These are phyloP conservation scores for Phragmatobia fuliginosa DNA, from an alignment of 2,888 invertebrate genomes.

Conservation along the genomic window DNA sequence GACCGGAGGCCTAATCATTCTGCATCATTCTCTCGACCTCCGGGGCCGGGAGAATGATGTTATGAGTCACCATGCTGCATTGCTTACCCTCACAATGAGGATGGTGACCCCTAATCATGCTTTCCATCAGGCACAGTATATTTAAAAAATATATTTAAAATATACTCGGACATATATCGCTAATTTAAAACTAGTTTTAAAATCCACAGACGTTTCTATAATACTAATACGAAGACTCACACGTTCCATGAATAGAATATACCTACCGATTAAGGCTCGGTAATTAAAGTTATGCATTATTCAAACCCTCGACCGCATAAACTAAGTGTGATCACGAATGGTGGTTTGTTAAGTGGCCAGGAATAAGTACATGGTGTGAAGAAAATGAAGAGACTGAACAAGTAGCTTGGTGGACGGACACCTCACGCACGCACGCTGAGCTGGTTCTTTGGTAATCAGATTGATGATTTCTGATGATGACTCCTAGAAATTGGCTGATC, in stretches of 20 bases:
- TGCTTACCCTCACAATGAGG: too few relatives aligned
- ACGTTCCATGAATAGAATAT: constrained; percentile 9
- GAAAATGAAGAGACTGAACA: not conserved
- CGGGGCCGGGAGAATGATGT: too few relatives aligned
- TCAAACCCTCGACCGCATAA: not conserved
- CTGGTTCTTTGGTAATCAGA: too few relatives aligned
- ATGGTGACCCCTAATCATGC: too few relatives aligned
- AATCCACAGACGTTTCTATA: not conserved
- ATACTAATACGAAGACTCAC: not conserved
- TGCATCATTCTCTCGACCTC: too few relatives aligned
- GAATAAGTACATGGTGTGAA: not conserved
- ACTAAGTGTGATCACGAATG: constrained; percentile 6
- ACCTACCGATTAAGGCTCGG: not conserved
- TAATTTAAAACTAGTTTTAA: not conserved
- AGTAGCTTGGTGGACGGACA: not conserved
- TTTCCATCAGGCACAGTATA: too few relatives aligned
- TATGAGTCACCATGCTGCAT: too few relatives aligned
- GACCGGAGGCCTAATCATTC: too few relatives aligned
- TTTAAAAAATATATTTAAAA: not conserved
- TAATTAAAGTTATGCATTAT: constrained; percentile 16
- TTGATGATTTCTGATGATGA: too few relatives aligned
- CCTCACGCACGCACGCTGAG: not conserved
- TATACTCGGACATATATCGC: too few relatives aligned
- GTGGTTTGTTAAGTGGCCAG: not conserved
- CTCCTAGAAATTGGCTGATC: too few relatives aligned